Base-by-base conservation (phyloP, 2,888 invertebrate species). In the Tachina fera region DNA sequence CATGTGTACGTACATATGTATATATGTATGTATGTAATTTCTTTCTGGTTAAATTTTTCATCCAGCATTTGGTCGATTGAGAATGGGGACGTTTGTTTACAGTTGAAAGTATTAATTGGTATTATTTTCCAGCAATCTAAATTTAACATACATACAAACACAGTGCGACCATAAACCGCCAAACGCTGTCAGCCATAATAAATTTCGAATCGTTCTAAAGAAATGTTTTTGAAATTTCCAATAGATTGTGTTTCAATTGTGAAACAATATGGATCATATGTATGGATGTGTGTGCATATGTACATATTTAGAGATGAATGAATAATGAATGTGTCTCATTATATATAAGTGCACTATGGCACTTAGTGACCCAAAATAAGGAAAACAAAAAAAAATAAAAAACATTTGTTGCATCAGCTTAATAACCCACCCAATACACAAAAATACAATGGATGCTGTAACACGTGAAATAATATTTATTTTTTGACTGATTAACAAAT, bases 401-500 rank as follows among this genome's bases (percentile, higher is more conserved):
- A 19, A 49, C 63, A 82, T 76, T 53, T 76, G 70, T 51, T 63
- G 71, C 63, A 58, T 75, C 63, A 45, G 31, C 41, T 16, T 43
- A 14, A 51, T 16, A 67, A 65, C 14, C 58, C 41, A 60, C 10
- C 5, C 51, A 16, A 14, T 9, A 60, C 31, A 31, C 47, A 68
- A 49, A 9, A 39, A 45, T 31, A 31, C 31, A 31, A 31, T 6
- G 5, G 45, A 39, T 71, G 60, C 43, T 14, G 56, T 22, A 76
- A 47, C 70, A 85, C 77, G 74, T 85, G 84, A 77, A 77, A 61
- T 70, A 85, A 85, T 85, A 85, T 85, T 85, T 74, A 31, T 56
- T 75, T 63, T 63, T 60, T 56, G 60, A 51, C 71, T 81, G 11
- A 63, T 63, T 61, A 53, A 80, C 43, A 45, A 70, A 81, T n/a